A percentile compares a stretch with the other conserved stretches of the same genome.
Conservation (phyloP, 2,113 vertebrate species). For the Brienomyrus brachyistius region DNA sequence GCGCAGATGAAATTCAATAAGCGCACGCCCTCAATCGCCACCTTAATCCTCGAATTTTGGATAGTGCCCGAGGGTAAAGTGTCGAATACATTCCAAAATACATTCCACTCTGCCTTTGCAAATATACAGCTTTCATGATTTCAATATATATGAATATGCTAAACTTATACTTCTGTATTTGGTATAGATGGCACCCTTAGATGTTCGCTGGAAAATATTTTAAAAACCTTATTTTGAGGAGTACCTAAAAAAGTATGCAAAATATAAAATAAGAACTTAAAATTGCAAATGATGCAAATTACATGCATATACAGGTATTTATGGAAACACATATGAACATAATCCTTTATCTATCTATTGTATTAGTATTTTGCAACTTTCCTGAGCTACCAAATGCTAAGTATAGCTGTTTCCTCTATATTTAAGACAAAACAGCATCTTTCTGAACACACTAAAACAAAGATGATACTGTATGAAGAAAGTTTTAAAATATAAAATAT, state of each 20-base stretch:
- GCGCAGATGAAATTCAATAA: neutral
- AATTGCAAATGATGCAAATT: neutral
- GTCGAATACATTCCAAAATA: slow-evolving; percentile 12
- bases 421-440: neutral
- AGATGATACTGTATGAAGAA: neutral
- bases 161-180: neutral
- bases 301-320: neutral
- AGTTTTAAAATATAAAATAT: neutral
- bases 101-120: neutral
- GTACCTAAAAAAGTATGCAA: neutral
- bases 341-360: neutral
- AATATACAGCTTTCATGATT: neutral
- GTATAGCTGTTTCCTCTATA: neutral
- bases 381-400: neutral
- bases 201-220: neutral
- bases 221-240: neutral
- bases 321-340: neutral
- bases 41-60: slow-evolving; percentile 14
- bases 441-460: neutral
- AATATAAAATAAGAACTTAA: neutral
- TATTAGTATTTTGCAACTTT: neutral
- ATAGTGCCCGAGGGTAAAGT: neutral
- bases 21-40: neutral
- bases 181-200: neutral
- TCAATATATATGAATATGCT: neutral